Evolutionary conservation across 1,140 invertebrate genomes (phyloP), one percentile per base, ranked within the genome.

Genomic region (Drosophila aff.): DNA sequence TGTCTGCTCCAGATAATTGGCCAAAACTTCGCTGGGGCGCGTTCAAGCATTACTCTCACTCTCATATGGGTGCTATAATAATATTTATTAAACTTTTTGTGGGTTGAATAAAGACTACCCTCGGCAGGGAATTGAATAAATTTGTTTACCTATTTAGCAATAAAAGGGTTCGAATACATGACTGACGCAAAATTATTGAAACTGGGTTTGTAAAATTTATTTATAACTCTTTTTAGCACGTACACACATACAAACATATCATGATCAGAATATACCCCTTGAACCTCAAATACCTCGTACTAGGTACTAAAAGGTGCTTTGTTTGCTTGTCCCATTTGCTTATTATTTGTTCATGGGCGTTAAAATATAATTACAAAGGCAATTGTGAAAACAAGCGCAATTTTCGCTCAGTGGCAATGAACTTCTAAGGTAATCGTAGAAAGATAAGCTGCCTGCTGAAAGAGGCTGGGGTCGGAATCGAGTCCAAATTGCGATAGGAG

Each of bases 331-430:
- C 53, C 13, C 31, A 60, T 73, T 73, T 73, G 38, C 68, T 21
- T 73, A 52, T 41, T 73, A 60, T 73, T 73, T 72, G 67, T 31
- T 52, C 46, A 60, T 23, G 36, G 74, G 75, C 65, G 75, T 77
- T 64, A 82, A 79, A 82, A 73, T 44, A 50, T 68, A 81, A 81
- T 77, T 58, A 38, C n/a, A 44, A 72, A 18, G 62, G 41, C 53
- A 71, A 62, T 72, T 81, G 59, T 50, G 26, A 68, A 68, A 75
- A 44, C 41, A 68, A 40, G 40, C 38, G 43, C 38, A 40, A 23
- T 53, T 49, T 49, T 57, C n/a, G 36, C 67, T 15, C 40, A 73
- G 46, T 73, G 68, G 67, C 69, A 73, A 73, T 73, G 69, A 73
- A 73, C 69, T 52, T 73, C 53, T 31, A 73, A 61, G 21, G 50